Evolutionary conservation across 2,797 vertebrate genomes (phyloP).

Genomic region (Cuculus canorus): DNA sequence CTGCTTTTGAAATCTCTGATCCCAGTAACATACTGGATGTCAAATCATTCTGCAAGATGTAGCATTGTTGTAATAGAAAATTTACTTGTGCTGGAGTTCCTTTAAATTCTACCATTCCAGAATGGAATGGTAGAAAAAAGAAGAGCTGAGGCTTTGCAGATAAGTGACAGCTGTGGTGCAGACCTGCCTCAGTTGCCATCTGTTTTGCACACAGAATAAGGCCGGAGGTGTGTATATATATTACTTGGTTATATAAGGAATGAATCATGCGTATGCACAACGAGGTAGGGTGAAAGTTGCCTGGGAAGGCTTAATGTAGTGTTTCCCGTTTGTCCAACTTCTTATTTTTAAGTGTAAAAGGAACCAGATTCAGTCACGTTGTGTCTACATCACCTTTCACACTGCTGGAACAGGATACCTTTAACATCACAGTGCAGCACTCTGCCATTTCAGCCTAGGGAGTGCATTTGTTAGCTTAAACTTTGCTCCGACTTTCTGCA

Average conservation of each 20-base stretch:
- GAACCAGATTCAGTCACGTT: neutral
- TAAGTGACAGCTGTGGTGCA: neutral
- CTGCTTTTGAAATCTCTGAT: neutral
- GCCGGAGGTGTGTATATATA: neutral
- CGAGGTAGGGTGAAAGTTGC: neutral
- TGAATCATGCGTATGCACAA: neutral
- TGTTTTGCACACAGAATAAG: neutral
- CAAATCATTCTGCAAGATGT: neutral
- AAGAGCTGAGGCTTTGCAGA: neutral
- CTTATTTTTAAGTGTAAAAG: neutral
- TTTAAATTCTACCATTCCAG: neutral
- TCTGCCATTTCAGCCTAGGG: neutral
- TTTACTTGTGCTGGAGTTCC: neutral
- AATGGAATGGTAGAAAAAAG: too few relatives aligned
- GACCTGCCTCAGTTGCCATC: conserved; percentile 15
- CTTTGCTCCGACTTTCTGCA: neutral
- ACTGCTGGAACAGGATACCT: neutral
- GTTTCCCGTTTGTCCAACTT: neutral
- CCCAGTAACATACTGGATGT: neutral
- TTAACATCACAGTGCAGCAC: neutral
- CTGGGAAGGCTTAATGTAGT: neutral
- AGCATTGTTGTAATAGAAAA: neutral
- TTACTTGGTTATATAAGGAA: neutral
- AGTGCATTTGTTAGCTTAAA: neutral
- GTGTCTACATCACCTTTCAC: neutral